Percentiles rank a stretch among this genome's conserved stretches.
phyloP scores from a whole-genome alignment of 2,888 invertebrate genomes.

The Capitulum mitella region DNA sequence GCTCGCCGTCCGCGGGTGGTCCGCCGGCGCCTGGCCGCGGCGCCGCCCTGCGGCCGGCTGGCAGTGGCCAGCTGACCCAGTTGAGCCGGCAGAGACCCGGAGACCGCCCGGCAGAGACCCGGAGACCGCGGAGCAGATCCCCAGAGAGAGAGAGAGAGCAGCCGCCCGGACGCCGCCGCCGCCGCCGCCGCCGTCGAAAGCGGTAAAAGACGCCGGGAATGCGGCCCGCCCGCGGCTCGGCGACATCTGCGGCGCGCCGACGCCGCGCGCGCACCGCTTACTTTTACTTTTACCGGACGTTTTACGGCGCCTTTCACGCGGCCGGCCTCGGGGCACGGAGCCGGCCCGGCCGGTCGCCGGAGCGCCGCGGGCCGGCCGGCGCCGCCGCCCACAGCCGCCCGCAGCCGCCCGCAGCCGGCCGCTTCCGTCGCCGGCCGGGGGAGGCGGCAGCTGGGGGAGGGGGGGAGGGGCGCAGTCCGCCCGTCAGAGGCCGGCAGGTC shows the following conservation, averaged over 20 bases:
- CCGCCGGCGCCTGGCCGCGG: too few species aligned
- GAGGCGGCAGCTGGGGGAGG: too few species aligned
- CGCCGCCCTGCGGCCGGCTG: too few species aligned
- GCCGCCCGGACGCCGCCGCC: background rate
- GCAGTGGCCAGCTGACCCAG: background rate
- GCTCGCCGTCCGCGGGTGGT: too few species aligned
- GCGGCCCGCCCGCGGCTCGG: background rate
- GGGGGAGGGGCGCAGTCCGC: too few species aligned
- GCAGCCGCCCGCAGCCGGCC: background rate
- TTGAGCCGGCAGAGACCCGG: background rate
- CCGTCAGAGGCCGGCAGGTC: too few species aligned
- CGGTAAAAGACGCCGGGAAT: constrained; percentile 14
- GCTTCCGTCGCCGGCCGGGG: too few species aligned
- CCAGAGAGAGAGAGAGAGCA: too few species aligned
- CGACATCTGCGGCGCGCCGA: background rate
- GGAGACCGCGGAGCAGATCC: background rate
- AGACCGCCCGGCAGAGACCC: background rate
- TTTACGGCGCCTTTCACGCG: constrained; percentile 17
- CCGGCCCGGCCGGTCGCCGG: background rate
- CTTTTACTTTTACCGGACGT: constrained; percentile 17
- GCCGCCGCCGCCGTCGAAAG: background rate
- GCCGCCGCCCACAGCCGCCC: too few species aligned
- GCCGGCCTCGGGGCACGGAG: background rate
- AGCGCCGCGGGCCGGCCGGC: background rate
- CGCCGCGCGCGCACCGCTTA: background rate